These are phyloP conservation scores for Spilogale gracilis DNA, from an alignment of 2,113 vertebrate genomes.

Conservation along the genomic window DNA sequence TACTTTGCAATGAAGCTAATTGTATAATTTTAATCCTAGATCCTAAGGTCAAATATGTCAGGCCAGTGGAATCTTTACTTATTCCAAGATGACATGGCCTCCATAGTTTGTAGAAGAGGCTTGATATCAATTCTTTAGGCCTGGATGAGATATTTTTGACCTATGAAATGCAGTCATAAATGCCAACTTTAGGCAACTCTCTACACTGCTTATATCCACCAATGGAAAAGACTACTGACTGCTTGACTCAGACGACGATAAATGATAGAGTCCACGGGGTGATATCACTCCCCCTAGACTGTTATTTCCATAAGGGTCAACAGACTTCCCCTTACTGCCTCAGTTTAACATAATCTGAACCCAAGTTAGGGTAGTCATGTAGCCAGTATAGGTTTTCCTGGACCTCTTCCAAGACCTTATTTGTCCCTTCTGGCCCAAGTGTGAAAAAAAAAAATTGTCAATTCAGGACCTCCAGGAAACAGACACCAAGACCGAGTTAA, in stretches of 20 bases:
- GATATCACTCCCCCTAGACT: neutral
- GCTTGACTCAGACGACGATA: neutral
- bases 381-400: neutral
- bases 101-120: neutral
- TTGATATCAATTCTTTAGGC: neutral
- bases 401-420: neutral
- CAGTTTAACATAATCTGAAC: neutral
- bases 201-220: neutral
- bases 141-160: neutral
- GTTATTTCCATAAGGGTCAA: neutral
- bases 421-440: neutral
- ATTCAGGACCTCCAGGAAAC: neutral
- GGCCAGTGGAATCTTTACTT: neutral
- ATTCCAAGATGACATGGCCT: neutral
- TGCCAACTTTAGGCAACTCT: neutral
- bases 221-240: neutral
- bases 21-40: neutral
- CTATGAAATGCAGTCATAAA: neutral
- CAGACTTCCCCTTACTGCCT: neutral
- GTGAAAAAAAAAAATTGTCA: neutral
- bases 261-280: neutral
- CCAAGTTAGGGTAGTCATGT: neutral
- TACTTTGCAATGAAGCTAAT: neutral
- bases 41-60: neutral
- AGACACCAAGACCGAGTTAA: neutral